Percentiles rank a stretch among this genome's conserved stretches.
These are phyloP conservation scores for Psettodes erumei DNA, from an alignment of 2,113 vertebrate species.

Conservation along the genomic window DNA sequence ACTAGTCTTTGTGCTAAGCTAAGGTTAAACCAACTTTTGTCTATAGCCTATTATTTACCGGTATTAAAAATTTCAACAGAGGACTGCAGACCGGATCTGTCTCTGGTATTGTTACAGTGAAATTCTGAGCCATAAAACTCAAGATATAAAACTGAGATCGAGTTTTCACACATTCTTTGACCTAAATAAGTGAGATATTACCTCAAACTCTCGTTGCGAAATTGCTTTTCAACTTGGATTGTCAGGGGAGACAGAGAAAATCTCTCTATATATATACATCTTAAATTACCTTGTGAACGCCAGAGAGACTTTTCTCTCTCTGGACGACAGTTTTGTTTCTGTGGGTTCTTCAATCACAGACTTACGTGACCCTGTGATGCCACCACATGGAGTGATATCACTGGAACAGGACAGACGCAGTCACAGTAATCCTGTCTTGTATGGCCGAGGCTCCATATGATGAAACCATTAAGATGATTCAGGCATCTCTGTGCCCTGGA, in stretches of 20 bases:
- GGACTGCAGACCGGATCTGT: background rate
- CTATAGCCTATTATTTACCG: background rate
- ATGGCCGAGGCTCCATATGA: constrained; percentile 24
- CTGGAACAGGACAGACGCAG: constrained; percentile 51
- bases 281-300: constrained; percentile 22
- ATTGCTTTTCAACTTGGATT: constrained; percentile 34
- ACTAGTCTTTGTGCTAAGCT: too few relatives aligned
- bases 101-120: background rate
- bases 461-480: constrained; percentile 70
- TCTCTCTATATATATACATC: too few relatives aligned
- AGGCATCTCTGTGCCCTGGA: constrained; percentile 44
- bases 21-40: background rate
- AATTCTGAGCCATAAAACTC: constrained; percentile 3
- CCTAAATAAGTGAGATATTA: constrained; percentile 30
- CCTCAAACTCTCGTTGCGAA: constrained; percentile 18
- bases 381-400: constrained; percentile 49
- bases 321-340: background rate
- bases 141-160: background rate
- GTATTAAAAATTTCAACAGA: background rate
- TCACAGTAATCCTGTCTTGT: constrained; percentile 46
- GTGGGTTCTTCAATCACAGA: constrained; percentile 32
- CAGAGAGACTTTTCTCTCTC: constrained; percentile 8
- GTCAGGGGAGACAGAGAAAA: constrained; percentile 6
- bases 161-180: constrained; percentile 4
- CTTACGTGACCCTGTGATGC: constrained; percentile 34